Conservation (phyloP, 2,888 invertebrate species). For the Mythimna lalbum region DNA sequence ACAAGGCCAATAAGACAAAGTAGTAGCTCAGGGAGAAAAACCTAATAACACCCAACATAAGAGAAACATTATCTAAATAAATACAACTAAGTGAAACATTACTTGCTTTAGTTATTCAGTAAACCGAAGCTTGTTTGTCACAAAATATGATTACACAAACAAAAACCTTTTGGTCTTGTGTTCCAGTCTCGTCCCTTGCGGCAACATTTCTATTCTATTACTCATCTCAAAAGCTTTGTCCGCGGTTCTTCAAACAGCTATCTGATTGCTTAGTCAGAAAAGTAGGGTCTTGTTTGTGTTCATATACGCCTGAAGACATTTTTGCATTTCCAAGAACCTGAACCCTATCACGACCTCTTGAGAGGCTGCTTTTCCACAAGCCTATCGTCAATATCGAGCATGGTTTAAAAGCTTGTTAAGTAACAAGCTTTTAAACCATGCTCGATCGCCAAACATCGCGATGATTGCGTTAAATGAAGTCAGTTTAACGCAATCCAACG, state of each 20-base stretch:
- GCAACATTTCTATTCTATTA: conserved; percentile 41
- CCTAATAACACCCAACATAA: neutral
- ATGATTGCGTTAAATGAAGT: too few species aligned
- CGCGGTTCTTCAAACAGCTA: conserved; percentile 18
- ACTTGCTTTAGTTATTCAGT: conserved; percentile 25
- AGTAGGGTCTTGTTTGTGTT: conserved; percentile 5
- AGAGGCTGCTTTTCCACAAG: too few species aligned
- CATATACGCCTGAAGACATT: neutral
- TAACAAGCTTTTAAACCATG: too few species aligned
- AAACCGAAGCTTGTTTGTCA: conserved; percentile 36
- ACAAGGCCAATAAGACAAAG: neutral
- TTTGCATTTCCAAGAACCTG: neutral
- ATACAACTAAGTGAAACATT: conserved; percentile 22
- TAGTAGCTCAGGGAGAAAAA: neutral
- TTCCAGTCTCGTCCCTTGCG: conserved; percentile 11
- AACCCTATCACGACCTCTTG: too few species aligned
- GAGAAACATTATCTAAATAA: conserved; percentile 5
- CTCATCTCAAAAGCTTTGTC: conserved; percentile 38
- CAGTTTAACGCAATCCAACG: too few species aligned
- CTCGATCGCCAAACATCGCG: too few species aligned
- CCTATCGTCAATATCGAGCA: too few species aligned
- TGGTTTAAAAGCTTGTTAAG: too few species aligned
- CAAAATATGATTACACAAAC: conserved; percentile 38
- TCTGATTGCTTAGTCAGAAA: conserved; percentile 10
- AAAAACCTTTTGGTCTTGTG: conserved; percentile 26